phyloP scores from a whole-genome alignment of 2,113 vertebrate species.

The Burhinus oedicnemus region DNA sequence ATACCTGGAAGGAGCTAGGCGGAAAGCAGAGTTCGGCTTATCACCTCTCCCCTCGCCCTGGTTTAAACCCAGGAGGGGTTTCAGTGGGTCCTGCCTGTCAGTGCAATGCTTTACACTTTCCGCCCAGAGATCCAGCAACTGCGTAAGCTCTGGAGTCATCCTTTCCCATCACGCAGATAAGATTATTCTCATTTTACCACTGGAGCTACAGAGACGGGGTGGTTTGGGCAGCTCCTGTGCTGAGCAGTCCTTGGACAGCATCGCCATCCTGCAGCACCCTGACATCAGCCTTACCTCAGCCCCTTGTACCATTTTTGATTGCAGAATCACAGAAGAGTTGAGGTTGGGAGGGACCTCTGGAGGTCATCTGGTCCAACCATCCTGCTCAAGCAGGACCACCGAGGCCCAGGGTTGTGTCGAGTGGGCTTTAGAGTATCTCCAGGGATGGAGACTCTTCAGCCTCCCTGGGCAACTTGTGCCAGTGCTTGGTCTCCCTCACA shows the following conservation, averaged over 20 bases:
- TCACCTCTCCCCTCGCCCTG: neutral
- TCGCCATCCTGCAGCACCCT: neutral
- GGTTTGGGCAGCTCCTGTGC: neutral
- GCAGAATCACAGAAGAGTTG: neutral
- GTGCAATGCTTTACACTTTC: neutral
- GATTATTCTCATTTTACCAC: neutral
- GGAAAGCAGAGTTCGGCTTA: neutral
- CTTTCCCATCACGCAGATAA: neutral
- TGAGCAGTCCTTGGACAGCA: neutral
- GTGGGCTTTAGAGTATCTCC: neutral
- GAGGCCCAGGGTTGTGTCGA: neutral
- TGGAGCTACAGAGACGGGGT: neutral
- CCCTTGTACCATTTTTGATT: neutral
- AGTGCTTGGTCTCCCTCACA: neutral
- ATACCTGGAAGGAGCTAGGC: neutral
- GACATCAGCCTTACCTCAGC: neutral
- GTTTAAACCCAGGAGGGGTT: neutral
- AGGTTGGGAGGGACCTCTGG: neutral
- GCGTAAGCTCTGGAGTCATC: neutral
- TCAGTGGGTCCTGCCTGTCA: neutral
- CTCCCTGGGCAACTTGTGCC: neutral
- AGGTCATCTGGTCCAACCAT: neutral
- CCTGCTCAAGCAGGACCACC: neutral
- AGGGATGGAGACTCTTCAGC: neutral
- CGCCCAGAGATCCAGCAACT: neutral